These are phyloP conservation scores for Hermaeophaga mercurialis DNA, from an alignment of 2,888 invertebrate genomes.

Conservation along the genomic window DNA sequence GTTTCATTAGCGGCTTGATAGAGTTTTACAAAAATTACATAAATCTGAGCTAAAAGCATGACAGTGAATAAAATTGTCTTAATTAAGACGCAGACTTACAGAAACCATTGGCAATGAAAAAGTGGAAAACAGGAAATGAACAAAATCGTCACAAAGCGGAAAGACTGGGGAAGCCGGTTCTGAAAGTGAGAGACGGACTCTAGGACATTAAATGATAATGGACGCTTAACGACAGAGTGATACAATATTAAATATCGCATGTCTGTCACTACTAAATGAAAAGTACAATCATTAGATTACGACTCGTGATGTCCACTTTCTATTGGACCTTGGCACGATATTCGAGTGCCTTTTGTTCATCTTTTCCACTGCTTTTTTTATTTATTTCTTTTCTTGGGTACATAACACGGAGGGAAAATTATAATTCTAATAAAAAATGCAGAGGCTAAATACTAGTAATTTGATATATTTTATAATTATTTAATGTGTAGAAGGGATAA, in stretches of 20 bases:
- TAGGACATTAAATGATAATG: slow-evolving; percentile 38
- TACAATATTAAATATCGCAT: slow-evolving; percentile 46
- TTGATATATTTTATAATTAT: too few relatives aligned
- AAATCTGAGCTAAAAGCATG: too few relatives aligned
- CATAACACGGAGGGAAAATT: neutral
- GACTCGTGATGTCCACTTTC: slow-evolving; percentile 29
- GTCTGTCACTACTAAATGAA: slow-evolving; percentile 33
- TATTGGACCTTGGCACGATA: slow-evolving; percentile 29
- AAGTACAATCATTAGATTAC: slow-evolving; percentile 30
- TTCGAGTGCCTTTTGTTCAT: slow-evolving; percentile 22
- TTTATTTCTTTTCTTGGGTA: neutral
- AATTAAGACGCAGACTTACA: too few relatives aligned
- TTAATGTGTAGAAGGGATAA: too few relatives aligned
- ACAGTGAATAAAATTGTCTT: too few relatives aligned
- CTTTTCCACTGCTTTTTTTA: slow-evolving; percentile 1
- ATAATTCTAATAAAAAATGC: too few relatives aligned
- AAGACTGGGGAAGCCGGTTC: neutral
- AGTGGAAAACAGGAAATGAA: too few relatives aligned
- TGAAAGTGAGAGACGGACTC: neutral
- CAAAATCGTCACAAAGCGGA: too few relatives aligned
- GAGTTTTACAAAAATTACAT: too few relatives aligned
- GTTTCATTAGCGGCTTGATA: too few relatives aligned
- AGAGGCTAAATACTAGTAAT: too few relatives aligned
- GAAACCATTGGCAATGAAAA: too few relatives aligned
- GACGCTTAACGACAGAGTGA: slow-evolving; percentile 44